Evolutionary conservation across 2,888 invertebrate genomes (phyloP).

Genomic region (Acanthacorydalis orientalis): DNA sequence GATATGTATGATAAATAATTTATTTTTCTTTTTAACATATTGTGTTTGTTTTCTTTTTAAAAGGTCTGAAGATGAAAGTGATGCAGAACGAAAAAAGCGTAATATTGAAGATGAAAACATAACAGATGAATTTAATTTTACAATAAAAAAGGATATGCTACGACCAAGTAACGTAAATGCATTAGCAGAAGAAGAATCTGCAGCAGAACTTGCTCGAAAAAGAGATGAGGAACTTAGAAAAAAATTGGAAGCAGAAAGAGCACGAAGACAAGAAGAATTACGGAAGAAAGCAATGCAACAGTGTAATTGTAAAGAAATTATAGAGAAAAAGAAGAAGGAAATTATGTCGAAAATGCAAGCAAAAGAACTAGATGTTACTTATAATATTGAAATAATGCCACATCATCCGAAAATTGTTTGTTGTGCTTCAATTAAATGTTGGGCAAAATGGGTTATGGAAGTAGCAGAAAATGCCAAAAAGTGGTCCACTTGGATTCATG

Average conservation of each 20-base stretch:
- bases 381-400: background rate
- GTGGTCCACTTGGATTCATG: constrained; percentile 22
- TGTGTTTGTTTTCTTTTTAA: background rate
- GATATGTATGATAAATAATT: no score
- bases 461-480: constrained; percentile 22
- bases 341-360: background rate
- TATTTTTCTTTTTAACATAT: background rate
- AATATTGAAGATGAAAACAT: no score
- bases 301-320: background rate
- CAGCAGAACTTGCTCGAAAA: background rate
- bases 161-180: background rate
- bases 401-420: constrained; percentile 21
- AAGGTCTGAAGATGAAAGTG: background rate
- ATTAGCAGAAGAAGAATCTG: background rate
- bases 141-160: no score
- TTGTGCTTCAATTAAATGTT: constrained; percentile 21
- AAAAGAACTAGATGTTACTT: background rate
- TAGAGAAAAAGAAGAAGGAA: background rate
- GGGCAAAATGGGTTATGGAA: constrained; percentile 22
- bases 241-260: background rate
- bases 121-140: no score
- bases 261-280: background rate
- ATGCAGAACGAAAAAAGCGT: background rate
- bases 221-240: background rate
- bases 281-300: background rate